Evolutionary conservation across 2,113 vertebrate species (phyloP), one percentile per base, ranked within the genome.

Genomic region (Percopsis transmontana): DNA sequence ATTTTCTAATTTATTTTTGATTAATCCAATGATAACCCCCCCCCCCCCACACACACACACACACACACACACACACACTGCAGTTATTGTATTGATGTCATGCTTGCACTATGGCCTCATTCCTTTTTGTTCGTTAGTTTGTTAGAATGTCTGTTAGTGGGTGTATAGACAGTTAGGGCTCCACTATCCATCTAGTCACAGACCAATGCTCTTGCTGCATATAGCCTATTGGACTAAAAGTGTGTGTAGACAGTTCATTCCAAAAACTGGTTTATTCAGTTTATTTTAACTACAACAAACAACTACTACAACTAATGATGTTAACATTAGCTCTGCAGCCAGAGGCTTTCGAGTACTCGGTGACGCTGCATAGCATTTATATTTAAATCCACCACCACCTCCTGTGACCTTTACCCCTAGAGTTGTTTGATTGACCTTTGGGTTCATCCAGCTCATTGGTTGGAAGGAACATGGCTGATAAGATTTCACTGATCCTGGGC

Each of bases 401-500:
- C 18, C 33, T 11, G 7, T 61, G 59, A 62, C 67, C 58, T 68
- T 33, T 48, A n/a, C 20, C 62, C 33, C 0, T 7, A 9, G 41
- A 5, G 11, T 3, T 45, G 51, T 52, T 61, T 45, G 24, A 14
- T 24, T 68, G 66, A 68, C 44, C 75, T 53, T 54, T 21, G 42
- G n/a, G 10, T 2, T 64, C 24, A 18, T 63, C 47, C 33, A n/a
- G 61, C 18, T 27, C 2, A 69, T 64, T 62, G 50, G 48, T 21
- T 44, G 23, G 56, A 67, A 63, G 23, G 11, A 65, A 45, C 41
- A 20, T 13, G 5, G 19, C 51, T 23, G 42, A 44, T 50, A 21
- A 20, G 55, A 54, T 58, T 67, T 61, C 72, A 84, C 61, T 53
- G 23, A 50, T 48, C 14, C 23, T 54, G 24, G 50, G 5, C 53